These are phyloP conservation scores for Nemopilema nomurai DNA, from an alignment of 30 jellyfish, hydroid and myxozoan genomes.

Conservation along the genomic window DNA sequence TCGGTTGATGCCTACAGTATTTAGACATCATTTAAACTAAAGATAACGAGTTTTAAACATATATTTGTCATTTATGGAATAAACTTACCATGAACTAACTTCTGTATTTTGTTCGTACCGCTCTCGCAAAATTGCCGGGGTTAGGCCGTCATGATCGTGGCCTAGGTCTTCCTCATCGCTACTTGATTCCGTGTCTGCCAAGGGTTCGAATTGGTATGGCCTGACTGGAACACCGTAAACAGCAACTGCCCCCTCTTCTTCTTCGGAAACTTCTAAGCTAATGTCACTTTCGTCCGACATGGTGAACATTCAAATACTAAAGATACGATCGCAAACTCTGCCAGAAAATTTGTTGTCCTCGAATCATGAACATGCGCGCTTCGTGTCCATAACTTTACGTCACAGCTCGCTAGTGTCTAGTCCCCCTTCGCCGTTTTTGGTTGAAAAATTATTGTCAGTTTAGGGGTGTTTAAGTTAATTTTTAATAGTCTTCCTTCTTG, in stretches of 20 bases:
- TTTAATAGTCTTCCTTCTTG: neutral
- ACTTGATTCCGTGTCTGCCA: constrained; percentile 8
- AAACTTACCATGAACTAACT: constrained; percentile 7
- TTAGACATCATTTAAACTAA: neutral
- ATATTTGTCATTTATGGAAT: neutral
- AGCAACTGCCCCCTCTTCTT: constrained; percentile 19
- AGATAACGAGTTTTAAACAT: neutral
- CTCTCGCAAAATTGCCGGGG: constrained; percentile 11
- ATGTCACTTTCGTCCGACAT: neutral
- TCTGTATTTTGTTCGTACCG: neutral
- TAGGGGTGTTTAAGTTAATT: neutral
- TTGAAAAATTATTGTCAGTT: constrained; percentile 5
- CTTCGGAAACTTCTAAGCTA: neutral
- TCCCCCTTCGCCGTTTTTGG: neutral
- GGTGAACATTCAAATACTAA: neutral
- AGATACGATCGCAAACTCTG: neutral
- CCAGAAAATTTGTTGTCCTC: neutral
- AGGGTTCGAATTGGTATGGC: too few species aligned
- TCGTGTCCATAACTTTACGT: neutral
- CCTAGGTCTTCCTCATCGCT: neutral
- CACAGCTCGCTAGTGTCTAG: neutral
- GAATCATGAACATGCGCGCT: neutral
- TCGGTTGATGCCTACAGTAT: neutral
- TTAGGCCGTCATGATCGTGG: constrained; percentile 12
- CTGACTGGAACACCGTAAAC: constrained; percentile 16